Base-by-base conservation (phyloP, 2,888 invertebrate species). In the Drosophila pseudotakahashii region DNA sequence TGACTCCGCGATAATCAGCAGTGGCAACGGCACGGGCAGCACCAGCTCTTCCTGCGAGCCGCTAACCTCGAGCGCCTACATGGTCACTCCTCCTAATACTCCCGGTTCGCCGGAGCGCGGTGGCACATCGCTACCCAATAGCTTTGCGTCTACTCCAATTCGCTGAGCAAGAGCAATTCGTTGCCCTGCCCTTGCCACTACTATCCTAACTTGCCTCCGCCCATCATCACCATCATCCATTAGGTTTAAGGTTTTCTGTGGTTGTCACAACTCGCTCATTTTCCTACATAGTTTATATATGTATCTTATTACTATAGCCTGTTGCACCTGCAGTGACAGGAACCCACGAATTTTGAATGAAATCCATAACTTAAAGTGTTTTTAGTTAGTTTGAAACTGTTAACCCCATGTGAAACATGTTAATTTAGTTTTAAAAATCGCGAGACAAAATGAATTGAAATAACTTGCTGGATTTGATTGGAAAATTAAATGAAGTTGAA, bases 401-500 rank as follows among this genome's bases (percentile, higher is more conserved):
- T 59, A 41, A 52, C 66, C 57, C 30, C 80, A 79, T 80, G 72
- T 79, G 32, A 63, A 78, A 77, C 75, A 80, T 79, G 77, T 57
- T 45, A 78, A 53, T 76, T 71, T 71, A 71, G 61, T 36, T 70
- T 50, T 54, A 72, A 57, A 26, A 39, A 37, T 62, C 32, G 41
- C 30, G 37, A 52, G 37, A 57, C 59, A 48, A 71, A 41, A 34
- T 48, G n/a, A 26, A 26, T 23, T 48, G 19, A 51, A 39, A 30
- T 36, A 6, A 63, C 30, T 32, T 30, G 39, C 30, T 57, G 47
- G 37, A 72, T 62, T 55, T 52, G n/a, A 53, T 57, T 73, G 63
- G 64, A 71, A 73, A 69, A 86, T 86, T 81, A 86, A 80, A 86
- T 76, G 68, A 74, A 74, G 62, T 70, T 51, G 79, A 77, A 70